Evolutionary conservation across 2,113 vertebrate species (phyloP).

Genomic region (Holacanthus passer): DNA sequence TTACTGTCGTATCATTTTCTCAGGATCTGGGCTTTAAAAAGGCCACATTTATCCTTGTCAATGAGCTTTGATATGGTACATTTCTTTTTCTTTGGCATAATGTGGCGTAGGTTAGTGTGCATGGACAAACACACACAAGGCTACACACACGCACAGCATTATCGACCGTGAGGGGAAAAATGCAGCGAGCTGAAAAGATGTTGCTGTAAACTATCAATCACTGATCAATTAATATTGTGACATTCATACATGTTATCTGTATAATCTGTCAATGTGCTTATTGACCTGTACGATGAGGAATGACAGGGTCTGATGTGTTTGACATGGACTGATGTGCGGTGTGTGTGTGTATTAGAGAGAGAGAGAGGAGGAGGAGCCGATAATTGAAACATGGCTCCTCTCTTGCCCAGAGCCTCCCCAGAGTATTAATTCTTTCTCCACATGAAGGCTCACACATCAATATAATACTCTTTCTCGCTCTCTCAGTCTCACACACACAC

Average conservation of each 20-base stretch:
- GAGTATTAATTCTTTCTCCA: conserved; percentile 69
- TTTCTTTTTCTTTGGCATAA: conserved; percentile 12
- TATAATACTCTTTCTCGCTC: conserved; percentile 38
- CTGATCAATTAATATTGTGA: conserved; percentile 32
- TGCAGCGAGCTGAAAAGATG: conserved; percentile 12
- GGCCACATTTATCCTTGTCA: not conserved
- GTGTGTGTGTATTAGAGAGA: conserved; percentile 2
- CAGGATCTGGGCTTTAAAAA: not conserved
- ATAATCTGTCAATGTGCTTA: conserved; percentile 15
- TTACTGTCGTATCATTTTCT: not conserved
- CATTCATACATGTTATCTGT: conserved; percentile 22
- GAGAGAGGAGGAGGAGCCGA: conserved; percentile 35
- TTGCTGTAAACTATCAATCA: conserved; percentile 38
- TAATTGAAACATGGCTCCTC: conserved; percentile 66
- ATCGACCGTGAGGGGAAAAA: conserved; percentile 25
- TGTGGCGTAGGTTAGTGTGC: not conserved
- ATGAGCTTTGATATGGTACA: conserved; percentile 22
- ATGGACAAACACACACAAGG: not conserved
- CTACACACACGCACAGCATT: not conserved
- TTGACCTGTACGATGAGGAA: not conserved
- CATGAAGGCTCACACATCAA: conserved; percentile 65
- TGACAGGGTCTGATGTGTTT: conserved; percentile 24
- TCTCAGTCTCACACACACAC: conserved; percentile 24
- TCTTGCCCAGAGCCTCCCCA: conserved; percentile 41
- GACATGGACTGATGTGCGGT: conserved; percentile 20